Evolutionary conservation across 2,113 vertebrate species (phyloP), one percentile per base, ranked within the genome.

Genomic region (Clinocottus analis): DNA sequence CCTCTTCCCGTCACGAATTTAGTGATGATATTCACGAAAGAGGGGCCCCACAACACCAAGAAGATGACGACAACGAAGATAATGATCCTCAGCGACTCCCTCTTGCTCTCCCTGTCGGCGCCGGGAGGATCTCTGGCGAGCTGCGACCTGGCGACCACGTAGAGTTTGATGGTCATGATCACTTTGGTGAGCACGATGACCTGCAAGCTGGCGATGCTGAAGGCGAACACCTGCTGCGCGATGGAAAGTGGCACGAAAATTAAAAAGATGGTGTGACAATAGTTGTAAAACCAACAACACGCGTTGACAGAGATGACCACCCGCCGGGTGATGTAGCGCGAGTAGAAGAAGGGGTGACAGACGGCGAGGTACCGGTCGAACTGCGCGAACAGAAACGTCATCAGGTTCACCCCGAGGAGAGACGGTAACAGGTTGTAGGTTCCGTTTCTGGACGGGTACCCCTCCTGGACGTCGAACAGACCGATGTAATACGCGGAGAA

Each of bases 151-250:
- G 92, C 92, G 0, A 94, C 53, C 5, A 93, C 21, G 45, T 91
- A 94, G 39, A 95, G 74, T 79, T 95, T 95, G n/a, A 94, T 58
- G 0, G 93, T 95, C 93, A 95, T 92, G 43, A 76, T 19, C 41
- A 94, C 85, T 77, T 94, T 93, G 49, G 88, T 85, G 31, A 93
- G 7, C 33, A 94, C 86, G 2, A 94, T 70, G 0, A 92, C 0
- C 23, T 94, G 92, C 0, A 95, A 4, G 21, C n/a, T 2, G 31
- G 91, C 13, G 1, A 64, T 83, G 9, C 83, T 21, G 43, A 91
- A 82, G 0, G 78, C 91, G 13, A 84, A 91, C 6, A 93, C 11
- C 37, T 91, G 73, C 0, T 74, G 43, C 0, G 93, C 71, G 43
- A 77, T 83, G 7, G 91, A 79, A 1, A 83, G 2, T 0, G 92